Evolutionary conservation across 2,797 vertebrate genomes (phyloP), one percentile per base, ranked within the genome.

Genomic region (Diceros bicornis): DNA sequence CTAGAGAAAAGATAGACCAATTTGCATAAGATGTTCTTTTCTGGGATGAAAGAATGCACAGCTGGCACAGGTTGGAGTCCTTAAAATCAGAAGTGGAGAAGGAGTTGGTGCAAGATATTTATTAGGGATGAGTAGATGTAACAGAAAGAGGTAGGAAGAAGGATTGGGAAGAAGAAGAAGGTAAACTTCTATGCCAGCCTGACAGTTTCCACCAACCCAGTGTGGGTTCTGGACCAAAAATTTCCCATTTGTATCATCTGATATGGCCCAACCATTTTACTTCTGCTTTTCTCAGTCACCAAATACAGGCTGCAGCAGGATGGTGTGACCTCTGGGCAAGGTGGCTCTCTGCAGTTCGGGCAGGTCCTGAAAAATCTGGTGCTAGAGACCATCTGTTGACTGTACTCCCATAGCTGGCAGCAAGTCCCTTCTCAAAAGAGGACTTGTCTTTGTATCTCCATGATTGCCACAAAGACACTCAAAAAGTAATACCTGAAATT

Each of bases 291-390:
- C 4, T 55, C 20, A 37, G 7, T 27, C 2, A 32, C 1, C 17
- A 6, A 37, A 17, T 7, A 16, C 3, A 4, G 2, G 1, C 29
- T 14, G 14, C 6, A 1, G 0, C 14, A 7, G 61, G n/a, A 50
- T 64, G 23, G 17, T 29, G 14, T 47, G n/a, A 10, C 1, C 14
- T 64, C 34, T 34, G 47, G 32, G 21, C 17, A 57, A 78, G 13
- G 17, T 18, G 21, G 6, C 23, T 81, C 4, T 34, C 9, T 6
- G 34, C 14, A 66, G 37, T 6, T 23, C 0, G 10, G 84, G 14
- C 17, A 79, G 50, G 14, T 4, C 44, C 21, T 23, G 6, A 55
- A 62, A 41, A 6, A 25, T 37, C 1, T 3, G 10, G 0, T 7
- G 2, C 23, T 47, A 47, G 18, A 29, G 27, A 37, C 29, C 27